Evolutionary conservation across 2,113 vertebrate species (phyloP).

Genomic region (Cromileptes altivelis): DNA sequence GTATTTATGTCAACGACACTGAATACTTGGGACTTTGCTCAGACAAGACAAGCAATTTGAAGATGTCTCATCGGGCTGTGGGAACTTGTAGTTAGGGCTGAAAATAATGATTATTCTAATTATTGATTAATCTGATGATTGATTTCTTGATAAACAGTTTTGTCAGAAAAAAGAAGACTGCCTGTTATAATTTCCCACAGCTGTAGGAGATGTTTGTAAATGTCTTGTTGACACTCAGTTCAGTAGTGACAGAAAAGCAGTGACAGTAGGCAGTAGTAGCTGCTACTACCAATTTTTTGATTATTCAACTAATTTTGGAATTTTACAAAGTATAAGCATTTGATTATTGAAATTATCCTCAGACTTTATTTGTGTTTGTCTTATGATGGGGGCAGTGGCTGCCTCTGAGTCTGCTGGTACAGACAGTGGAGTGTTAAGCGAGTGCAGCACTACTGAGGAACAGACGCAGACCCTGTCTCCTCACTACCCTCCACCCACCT

Average conservation of each 20-base stretch:
- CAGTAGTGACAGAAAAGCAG: no score
- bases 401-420: constrained; percentile 64
- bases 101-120: background rate
- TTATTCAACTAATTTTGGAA: background rate
- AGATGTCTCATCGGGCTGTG: background rate
- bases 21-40: background rate
- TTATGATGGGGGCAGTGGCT: constrained; percentile 50
- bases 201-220: background rate
- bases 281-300: background rate
- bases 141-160: background rate
- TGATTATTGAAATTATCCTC: background rate
- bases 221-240: no score
- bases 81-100: background rate
- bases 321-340: background rate
- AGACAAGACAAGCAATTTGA: background rate
- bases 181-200: background rate
- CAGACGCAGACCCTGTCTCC: constrained; percentile 55
- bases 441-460: constrained; percentile 77
- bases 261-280: background rate
- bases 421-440: constrained; percentile 76
- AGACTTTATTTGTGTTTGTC: constrained; percentile 59
- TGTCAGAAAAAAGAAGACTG: background rate
- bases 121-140: background rate
- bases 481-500: constrained; percentile 60
- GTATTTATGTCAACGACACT: background rate